Base-by-base conservation (phyloP, 2,113 vertebrate genomes). In the Amphiprion percula region DNA sequence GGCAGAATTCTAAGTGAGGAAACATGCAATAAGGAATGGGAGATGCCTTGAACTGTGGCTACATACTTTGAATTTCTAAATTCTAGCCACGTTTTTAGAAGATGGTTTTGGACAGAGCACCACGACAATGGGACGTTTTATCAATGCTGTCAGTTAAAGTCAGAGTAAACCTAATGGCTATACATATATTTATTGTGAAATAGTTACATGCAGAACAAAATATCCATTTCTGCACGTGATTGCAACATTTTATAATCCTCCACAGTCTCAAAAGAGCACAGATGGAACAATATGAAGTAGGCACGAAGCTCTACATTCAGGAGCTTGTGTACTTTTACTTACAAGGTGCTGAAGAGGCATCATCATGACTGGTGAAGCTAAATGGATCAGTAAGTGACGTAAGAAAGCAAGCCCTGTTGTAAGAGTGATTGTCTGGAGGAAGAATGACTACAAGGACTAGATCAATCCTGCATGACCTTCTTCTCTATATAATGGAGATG, bases 381-480 rank as follows among this genome's bases (percentile, higher is more conserved):
- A 83, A 83, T 60, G 39, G 44, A 47, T 87, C 68, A 83, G 76
- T 87, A 68, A 76, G 47, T 39, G 10, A 59, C 46, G 68, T 61
- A 68, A 68, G 69, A 74, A 63, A 1, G 17, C 17, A 54, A 62
- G 56, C 59, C 77, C 60, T 68, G 28, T 62, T 39, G 33, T 72
- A 79, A 50, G 33, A 56, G 37, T 62, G 58, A 70, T 77, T 74
- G 71, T 74, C 26, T 68, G n/a, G 28, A 52, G 19, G 11, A 71
- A 44, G 39, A 39, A 75, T 68, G 54, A 55, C 9, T 56, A 77
- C 44, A 39, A 39, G 53, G 49, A 72, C 11, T 68, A 30, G 79
- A 78, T 81, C 63, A 67, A 44, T 61, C 33, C 60, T 62, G 49
- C 41, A 33, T 53, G 21, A 82, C 47, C 30, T 74, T 44, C 37